A percentile compares a stretch with the other conserved stretches of the same genome.
These are phyloP conservation scores for Ylistrum balloti DNA, from an alignment of 1,140 invertebrate species.

Conservation along the genomic window DNA sequence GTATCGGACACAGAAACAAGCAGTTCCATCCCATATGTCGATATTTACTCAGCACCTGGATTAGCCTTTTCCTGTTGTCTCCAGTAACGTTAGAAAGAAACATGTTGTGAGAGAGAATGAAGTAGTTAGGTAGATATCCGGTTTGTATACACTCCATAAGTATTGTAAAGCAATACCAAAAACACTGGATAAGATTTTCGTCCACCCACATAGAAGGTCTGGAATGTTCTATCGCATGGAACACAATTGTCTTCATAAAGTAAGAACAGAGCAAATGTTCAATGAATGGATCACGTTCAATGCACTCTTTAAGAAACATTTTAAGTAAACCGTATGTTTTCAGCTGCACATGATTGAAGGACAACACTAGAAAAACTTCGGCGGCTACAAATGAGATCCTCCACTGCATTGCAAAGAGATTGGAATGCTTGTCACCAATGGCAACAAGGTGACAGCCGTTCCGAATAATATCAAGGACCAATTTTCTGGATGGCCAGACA, in stretches of 20 bases:
- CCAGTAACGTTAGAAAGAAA: not conserved
- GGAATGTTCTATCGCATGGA: not conserved
- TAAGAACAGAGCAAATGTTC: not conserved
- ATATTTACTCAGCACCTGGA: not conserved
- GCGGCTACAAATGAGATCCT: not conserved
- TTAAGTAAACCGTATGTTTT: not conserved
- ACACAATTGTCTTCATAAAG: too few relatives aligned
- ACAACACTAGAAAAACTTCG: not conserved
- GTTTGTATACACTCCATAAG: not conserved
- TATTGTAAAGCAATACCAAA: not conserved
- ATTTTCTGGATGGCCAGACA: not conserved
- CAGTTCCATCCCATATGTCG: not conserved
- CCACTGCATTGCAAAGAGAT: not conserved
- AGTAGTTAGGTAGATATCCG: not conserved
- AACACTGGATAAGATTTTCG: not conserved
- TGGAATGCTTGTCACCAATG: not conserved
- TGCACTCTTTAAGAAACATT: not conserved
- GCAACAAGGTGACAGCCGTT: not conserved
- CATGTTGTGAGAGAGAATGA: not conserved
- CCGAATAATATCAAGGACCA: not conserved
- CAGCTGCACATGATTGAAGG: not conserved
- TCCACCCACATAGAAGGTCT: not conserved
- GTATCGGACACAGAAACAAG: not conserved
- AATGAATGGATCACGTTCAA: not conserved
- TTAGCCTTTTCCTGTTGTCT: not conserved